phyloP scores from a whole-genome alignment of 1,140 invertebrate genomes.

The Zaprionus gabonicus region DNA sequence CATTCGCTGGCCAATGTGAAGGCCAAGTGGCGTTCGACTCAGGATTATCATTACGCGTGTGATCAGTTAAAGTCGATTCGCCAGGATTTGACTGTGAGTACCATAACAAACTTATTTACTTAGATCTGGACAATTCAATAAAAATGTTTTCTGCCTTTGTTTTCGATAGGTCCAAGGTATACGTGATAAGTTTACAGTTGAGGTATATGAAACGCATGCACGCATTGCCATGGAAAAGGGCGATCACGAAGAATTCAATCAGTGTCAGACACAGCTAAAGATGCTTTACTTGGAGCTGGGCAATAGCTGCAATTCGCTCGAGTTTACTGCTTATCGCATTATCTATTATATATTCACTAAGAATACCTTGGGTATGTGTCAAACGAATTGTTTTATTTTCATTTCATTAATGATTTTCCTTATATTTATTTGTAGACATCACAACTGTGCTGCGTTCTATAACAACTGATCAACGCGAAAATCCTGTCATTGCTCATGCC shows the following conservation, averaged over 20 bases:
- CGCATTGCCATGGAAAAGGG: constrained; percentile 98
- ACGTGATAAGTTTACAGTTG: constrained; percentile 95
- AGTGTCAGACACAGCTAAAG: constrained; percentile 98
- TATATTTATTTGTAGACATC: constrained; percentile 88
- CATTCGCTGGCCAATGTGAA: constrained; percentile 96
- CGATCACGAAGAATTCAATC: constrained; percentile 99
- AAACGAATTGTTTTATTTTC: background rate
- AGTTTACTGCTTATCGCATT: constrained; percentile 98
- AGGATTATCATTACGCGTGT: constrained; percentile 98
- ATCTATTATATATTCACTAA: constrained; percentile 99
- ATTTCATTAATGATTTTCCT: background rate
- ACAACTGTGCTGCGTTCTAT: constrained; percentile 94
- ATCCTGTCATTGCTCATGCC: constrained; percentile 94
- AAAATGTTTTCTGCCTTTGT: constrained; percentile 28
- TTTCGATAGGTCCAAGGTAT: constrained; percentile 94
- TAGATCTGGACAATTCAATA: background rate
- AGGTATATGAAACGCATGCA: constrained; percentile 99
- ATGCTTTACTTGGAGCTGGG: constrained; percentile 93
- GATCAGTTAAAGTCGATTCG: constrained; percentile 99
- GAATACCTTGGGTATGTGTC: constrained; percentile 94
- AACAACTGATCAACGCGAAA: constrained; percentile 90
- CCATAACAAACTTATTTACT: constrained; percentile 59
- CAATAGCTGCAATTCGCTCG: constrained; percentile 89
- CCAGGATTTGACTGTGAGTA: constrained; percentile 97
- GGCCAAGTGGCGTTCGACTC: constrained; percentile 93